Evolutionary conservation across 2,113 vertebrate genomes (phyloP), one percentile per base, ranked within the genome.

Genomic region (Mobula hypostoma): DNA sequence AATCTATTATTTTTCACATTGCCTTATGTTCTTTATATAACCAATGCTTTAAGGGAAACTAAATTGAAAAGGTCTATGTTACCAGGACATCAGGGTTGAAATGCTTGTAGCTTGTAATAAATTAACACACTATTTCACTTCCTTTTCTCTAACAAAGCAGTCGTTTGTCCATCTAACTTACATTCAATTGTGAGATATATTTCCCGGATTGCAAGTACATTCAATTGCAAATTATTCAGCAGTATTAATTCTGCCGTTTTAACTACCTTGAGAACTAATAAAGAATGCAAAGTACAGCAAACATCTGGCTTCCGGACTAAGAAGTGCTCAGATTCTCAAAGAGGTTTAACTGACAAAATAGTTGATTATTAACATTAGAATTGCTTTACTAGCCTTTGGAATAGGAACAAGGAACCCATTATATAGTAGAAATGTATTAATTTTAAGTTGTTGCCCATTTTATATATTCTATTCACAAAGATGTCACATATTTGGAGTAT

Each of bases 181-280:
- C 97, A 98, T 97, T 97, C 97, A 97, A 97, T 96, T 96, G 96
- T 97, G 97, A 98, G 97, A 98, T 98, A 98, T 98, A 98, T 98
- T 98, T 99, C 97, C 98, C 97, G 98, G 97, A 98, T 97, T 98
- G 97, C 98, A 97, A 97, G 96, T 96, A 96, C 97, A 98, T 99
- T 99, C 97, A 99, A 98, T 99, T 99, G 98, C 98, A 99, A 99
- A 99, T 98, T 95, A 97, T 97, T 95, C 97, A 95, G 95, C 96
- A 97, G 97, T 97, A 98, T 98, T 98, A 98, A 98, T 98, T 97
- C 97, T 96, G 94, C 12, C 97, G 96, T 97, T 97, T 97, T 97
- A 98, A 98, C 98, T 98, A 98, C 97, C 97, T 97, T 97, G 97
- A 97, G 97, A 97, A 97, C 97, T 96, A 97, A 98, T 98, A 97